Evolutionary conservation across 2,113 vertebrate species (phyloP).

Genomic region (Apteryx owenii): DNA sequence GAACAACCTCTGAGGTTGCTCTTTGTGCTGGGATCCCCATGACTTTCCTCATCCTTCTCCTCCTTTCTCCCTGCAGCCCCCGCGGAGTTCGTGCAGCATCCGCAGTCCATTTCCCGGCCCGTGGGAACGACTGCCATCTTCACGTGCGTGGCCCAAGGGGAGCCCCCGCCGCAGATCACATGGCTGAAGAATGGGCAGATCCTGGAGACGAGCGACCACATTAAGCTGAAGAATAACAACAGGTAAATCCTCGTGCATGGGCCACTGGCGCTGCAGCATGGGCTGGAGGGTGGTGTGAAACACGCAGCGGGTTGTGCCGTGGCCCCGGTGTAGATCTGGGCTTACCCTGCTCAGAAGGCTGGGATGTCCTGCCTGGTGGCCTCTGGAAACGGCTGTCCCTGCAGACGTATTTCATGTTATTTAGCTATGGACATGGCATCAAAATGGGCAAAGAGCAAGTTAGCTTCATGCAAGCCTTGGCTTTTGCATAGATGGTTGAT

Average conservation of each 20-base stretch:
- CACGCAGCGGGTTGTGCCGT: rapidly evolving
- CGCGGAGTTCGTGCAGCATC: constrained; percentile 93
- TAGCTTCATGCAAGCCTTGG: background rate
- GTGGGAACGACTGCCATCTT: constrained; percentile 95
- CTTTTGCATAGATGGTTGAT: background rate
- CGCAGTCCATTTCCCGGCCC: constrained; percentile 94
- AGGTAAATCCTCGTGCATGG: constrained; percentile 73
- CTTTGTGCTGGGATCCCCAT: background rate
- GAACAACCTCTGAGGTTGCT: rapidly evolving
- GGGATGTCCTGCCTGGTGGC: background rate
- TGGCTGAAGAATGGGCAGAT: constrained; percentile 98
- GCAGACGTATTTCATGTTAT: background rate
- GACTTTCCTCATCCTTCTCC: background rate
- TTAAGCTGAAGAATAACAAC: constrained; percentile 97
- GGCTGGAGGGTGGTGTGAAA: background rate
- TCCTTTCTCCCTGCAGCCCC: constrained; percentile 82
- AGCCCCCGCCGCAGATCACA: constrained; percentile 91
- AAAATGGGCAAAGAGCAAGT: background rate
- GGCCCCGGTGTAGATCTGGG: background rate
- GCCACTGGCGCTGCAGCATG: rapidly evolving
- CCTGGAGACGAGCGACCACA: constrained; percentile 89
- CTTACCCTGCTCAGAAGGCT: background rate
- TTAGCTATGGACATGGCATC: background rate
- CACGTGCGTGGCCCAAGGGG: constrained; percentile 93
- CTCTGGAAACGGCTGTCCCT: background rate